These are phyloP conservation scores for Trichomycterus rosablanca DNA, from an alignment of 2,113 vertebrate species.

Conservation along the genomic window DNA sequence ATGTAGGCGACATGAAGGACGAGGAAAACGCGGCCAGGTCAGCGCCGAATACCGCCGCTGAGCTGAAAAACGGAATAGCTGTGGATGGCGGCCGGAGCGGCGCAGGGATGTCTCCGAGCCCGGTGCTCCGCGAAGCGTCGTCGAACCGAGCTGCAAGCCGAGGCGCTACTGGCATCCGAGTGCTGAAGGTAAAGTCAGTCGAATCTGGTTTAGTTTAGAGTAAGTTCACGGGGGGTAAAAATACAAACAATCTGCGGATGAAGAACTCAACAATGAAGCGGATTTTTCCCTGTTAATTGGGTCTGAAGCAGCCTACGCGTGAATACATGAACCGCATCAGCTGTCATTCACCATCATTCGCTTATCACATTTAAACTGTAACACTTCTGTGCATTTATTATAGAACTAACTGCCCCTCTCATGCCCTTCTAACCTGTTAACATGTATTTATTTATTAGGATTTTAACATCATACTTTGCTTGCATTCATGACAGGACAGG, in stretches of 20 bases:
- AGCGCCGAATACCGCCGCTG: conserved; percentile 46
- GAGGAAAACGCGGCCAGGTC: conserved; percentile 49
- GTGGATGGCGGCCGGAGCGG: conserved; percentile 62
- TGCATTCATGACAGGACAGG: too few species aligned
- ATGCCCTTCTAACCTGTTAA: too few species aligned
- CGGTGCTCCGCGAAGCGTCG: conserved; percentile 56
- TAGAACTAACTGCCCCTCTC: too few species aligned
- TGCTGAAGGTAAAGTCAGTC: conserved; percentile 66
- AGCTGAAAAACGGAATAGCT: conserved; percentile 54
- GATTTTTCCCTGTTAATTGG: conserved; percentile 29
- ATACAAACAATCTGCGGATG: background rate
- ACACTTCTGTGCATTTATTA: too few species aligned
- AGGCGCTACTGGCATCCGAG: conserved; percentile 67
- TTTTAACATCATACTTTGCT: too few species aligned
- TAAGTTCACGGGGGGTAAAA: background rate
- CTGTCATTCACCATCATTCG: background rate
- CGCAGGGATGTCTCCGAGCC: conserved; percentile 61
- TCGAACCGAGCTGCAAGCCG: conserved; percentile 55
- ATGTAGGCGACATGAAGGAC: conserved; percentile 65
- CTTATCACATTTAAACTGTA: background rate
- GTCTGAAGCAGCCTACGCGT: conserved; percentile 47
- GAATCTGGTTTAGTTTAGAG: background rate
- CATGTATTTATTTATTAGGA: too few species aligned
- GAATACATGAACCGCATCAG: conserved; percentile 29
- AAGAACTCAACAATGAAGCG: conserved; percentile 31